Evolutionary conservation across 1,140 invertebrate genomes (phyloP).

Genomic region (Eumaeus atala): DNA sequence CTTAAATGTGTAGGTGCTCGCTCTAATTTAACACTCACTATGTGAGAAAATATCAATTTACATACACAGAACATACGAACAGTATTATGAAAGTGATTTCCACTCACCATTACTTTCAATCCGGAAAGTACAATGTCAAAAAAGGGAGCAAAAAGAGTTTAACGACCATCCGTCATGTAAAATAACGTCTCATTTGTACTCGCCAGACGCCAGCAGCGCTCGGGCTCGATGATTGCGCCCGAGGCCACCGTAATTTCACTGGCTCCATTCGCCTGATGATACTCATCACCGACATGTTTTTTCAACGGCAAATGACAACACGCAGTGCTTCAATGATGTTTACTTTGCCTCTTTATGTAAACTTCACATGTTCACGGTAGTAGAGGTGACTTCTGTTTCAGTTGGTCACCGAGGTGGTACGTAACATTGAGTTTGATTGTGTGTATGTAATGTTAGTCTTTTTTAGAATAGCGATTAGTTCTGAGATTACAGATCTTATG

Average conservation of each 20-base stretch:
- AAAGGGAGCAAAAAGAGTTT: constrained; percentile 10
- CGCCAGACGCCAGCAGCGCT: constrained; percentile 35
- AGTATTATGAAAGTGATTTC: too few relatives aligned
- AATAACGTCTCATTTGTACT: constrained; percentile 52
- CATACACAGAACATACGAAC: too few relatives aligned
- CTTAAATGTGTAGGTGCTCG: too few relatives aligned
- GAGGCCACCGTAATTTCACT: constrained; percentile 30
- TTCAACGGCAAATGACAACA: constrained; percentile 36
- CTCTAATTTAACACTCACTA: too few relatives aligned
- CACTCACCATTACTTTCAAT: background rate
- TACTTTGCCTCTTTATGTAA: constrained; percentile 23
- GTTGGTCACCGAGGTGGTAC: too few relatives aligned
- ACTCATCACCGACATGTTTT: constrained; percentile 34
- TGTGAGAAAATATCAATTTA: too few relatives aligned
- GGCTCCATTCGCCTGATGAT: constrained; percentile 34
- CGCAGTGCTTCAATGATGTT: constrained; percentile 30
- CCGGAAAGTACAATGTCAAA: constrained; percentile 5
- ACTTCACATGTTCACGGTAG: constrained; percentile 7
- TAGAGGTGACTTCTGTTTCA: constrained; percentile 1
- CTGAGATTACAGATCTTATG: too few relatives aligned
- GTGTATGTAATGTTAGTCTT: too few relatives aligned
- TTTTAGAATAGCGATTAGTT: too few relatives aligned
- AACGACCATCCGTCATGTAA: constrained; percentile 19
- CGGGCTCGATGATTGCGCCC: constrained; percentile 40
- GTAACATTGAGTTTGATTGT: too few relatives aligned